Evolutionary conservation across 2,113 vertebrate genomes (phyloP), one percentile per base, ranked within the genome.

Genomic region (Otocyon megalotis): DNA sequence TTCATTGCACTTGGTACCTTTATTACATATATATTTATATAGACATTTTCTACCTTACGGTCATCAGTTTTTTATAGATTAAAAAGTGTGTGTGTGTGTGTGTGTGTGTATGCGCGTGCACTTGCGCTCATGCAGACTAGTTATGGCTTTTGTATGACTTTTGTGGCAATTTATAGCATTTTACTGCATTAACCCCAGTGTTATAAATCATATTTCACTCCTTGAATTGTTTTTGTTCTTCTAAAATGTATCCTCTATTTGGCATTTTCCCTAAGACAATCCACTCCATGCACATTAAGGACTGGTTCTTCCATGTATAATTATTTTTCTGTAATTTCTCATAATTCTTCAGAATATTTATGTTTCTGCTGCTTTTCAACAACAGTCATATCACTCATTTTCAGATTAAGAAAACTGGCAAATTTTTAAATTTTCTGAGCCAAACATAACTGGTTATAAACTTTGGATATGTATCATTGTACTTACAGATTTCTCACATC

Each of bases 171-270:
- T 90, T 65, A 20, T 82, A 62, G 12, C 62, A 56, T 94, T 96
- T 93, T 32, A 79, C 19, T 83, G 26, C 16, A 79, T 83, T 95
- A 84, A 71, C 32, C 30, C 22, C 32, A 60, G 48, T 88, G 17
- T 53, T 91, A 72, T 71, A 87, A 93, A 60, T 35, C 53, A 35
- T 65, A 65, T 95, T 94, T 54, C 54, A 95, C 9, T 71, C 58
- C 26, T 60, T 48, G 26, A 93, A 96, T 79, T 91, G 16, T 58
- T 83, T 94, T 90, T 83, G 90, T 90, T 71, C 26, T 94, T 92
- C 83, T 32, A 88, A 84, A 96, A 74, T 86, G 4, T 92, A 63
- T 81, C 80, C 12, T 86, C 30, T 80, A 3, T 83, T 88, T 80
- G 88, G 63, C 1, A 48, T n/a, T 58, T 82, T 65, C 5, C n/a